phyloP scores from a whole-genome alignment of 30 jellyfish, hydroid and myxozoan species.

The Sanderia malayensis region DNA sequence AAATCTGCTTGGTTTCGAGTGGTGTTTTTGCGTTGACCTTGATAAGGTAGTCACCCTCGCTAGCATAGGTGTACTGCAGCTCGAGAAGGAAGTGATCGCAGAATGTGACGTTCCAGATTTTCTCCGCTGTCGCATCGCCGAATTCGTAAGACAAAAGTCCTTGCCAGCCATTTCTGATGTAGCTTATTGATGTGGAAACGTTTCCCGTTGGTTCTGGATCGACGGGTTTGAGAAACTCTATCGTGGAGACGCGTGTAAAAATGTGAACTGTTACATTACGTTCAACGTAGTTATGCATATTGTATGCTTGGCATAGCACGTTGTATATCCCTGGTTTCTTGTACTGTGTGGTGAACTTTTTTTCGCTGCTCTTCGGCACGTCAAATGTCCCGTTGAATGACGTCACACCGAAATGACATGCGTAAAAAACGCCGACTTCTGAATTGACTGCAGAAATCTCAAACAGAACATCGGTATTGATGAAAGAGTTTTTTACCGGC shows the following conservation, averaged over 20 bases:
- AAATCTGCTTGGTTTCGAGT: slow-evolving; percentile 29
- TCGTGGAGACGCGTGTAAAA: background rate
- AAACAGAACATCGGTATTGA: slow-evolving; percentile 29
- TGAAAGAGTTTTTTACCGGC: background rate
- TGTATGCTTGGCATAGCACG: slow-evolving; percentile 54
- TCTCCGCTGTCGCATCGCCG: slow-evolving; percentile 38
- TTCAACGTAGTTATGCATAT: slow-evolving; percentile 21
- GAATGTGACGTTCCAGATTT: slow-evolving; percentile 26
- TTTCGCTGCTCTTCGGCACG: background rate
- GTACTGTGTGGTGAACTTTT: slow-evolving; percentile 14
- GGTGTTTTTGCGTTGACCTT: slow-evolving; percentile 30
- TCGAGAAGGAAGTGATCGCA: slow-evolving; percentile 18
- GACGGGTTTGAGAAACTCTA: slow-evolving; percentile 29
- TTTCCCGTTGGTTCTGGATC: slow-evolving; percentile 60
- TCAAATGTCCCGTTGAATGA: slow-evolving; percentile 46
- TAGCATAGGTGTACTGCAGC: slow-evolving; percentile 22
- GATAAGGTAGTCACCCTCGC: slow-evolving; percentile 45
- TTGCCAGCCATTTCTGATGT: slow-evolving; percentile 26
- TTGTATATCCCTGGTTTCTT: slow-evolving; percentile 40
- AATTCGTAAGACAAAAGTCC: slow-evolving; percentile 35
- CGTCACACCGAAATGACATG: slow-evolving; percentile 47
- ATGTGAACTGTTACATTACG: slow-evolving; percentile 30
- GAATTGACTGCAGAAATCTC: slow-evolving; percentile 29
- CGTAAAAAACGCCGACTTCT: slow-evolving; percentile 43
- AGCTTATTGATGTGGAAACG: slow-evolving; percentile 18